Evolutionary conservation across 2,113 vertebrate genomes (phyloP), one percentile per base, ranked within the genome.

Genomic region (Puntigrus tetrazona): DNA sequence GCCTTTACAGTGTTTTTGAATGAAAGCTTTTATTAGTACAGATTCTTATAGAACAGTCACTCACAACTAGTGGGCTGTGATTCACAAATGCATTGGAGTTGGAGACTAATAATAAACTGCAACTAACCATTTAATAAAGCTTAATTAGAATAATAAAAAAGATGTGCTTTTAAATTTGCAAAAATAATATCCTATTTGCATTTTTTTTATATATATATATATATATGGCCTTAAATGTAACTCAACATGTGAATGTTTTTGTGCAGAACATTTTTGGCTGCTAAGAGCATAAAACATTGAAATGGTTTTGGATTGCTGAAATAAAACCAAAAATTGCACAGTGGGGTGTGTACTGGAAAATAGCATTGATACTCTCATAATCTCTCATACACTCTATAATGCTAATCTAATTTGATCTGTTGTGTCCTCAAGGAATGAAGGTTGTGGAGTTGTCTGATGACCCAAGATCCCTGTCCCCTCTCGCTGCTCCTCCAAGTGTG

Each of bases 401-500:
- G 27, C 27, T 69, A 36, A 52, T 81, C 29, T 50, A 65, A 50
- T 45, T 13, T 63, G 27, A 55, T 69, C n/a, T 8, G 31, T 84
- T 73, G 18, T 83, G 76, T 80, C 27, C 83, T 82, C 29, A 87
- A 95, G 94, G 83, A 90, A 85, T 94, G 0, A 94, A 95, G 7
- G 90, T 92, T 77, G 95, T 95, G 8, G 94, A 93, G 38, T 88
- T 93, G 88, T 84, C 93, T 85, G 94, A 95, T 76, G 94, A 94
- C 34, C 85, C 89, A 7, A 93, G 94, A 86, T 92, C 89, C 1
- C 93, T 94, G 55, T 92, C 93, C 16, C 74, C 89, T 81, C 90
- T 95, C 83, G 94, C 94, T 25, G 94, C 95, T 25, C 96, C 96
- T 90, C 91, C 97, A 43, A 92, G 94, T 0, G 92, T 97, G 87